phyloP scores from a whole-genome alignment of 2,113 vertebrate species.

The Pelobates fuscus region DNA sequence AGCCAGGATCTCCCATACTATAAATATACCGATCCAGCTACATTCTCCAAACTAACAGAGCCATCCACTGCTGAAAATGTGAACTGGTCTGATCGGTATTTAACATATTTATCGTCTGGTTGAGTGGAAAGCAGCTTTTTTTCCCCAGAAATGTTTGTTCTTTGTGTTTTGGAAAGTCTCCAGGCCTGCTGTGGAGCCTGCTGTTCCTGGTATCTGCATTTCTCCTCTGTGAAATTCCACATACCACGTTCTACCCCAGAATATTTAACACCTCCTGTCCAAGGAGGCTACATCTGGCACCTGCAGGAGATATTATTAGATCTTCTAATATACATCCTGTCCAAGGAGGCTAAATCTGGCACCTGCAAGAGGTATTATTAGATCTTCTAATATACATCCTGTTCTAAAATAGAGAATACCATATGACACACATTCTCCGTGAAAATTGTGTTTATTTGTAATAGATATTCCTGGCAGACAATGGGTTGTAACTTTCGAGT shows the following conservation, averaged over 20 bases:
- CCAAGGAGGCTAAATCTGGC: not conserved
- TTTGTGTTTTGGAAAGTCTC: slow-evolving; percentile 49
- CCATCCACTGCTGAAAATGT: no score
- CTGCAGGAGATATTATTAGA: not conserved
- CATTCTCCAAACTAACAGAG: no score
- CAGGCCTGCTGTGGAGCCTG: slow-evolving; percentile 22
- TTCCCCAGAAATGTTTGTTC: slow-evolving; percentile 51
- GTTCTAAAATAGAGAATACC: not conserved
- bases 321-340: not conserved
- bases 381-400: not conserved
- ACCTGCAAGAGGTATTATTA: not conserved
- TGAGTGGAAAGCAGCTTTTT: slow-evolving; percentile 15
- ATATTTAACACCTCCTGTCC: not conserved
- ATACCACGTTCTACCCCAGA: slow-evolving; percentile 1
- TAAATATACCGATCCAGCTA: no score
- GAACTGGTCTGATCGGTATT: not conserved
- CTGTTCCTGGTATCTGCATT: slow-evolving; percentile 49
- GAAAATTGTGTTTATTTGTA: not conserved
- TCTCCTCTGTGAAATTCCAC: slow-evolving; percentile 55
- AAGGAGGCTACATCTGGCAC: not conserved
- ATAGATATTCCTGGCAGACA: no score
- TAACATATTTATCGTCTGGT: not conserved
- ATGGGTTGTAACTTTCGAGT: no score
- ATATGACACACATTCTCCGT: no score
- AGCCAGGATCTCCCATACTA: no score